Percentiles rank a stretch among this genome's conserved stretches.
Conservation (phyloP, 2,797 vertebrate genomes). For the Amblyopsis hoosieri region DNA sequence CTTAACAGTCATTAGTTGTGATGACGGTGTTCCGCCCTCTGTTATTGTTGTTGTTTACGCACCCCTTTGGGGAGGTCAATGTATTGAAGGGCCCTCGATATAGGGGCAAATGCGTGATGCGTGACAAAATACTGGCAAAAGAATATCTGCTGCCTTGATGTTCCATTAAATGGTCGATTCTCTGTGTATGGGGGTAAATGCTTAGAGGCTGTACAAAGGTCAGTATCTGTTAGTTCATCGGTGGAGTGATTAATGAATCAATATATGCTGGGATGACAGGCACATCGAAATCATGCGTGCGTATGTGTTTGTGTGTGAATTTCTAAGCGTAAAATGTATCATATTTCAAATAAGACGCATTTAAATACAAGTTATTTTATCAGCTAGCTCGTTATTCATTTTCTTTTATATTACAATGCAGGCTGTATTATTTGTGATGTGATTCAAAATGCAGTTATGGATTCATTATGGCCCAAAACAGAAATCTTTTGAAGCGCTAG, state of each 20-base stretch:
- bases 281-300: slow-evolving; percentile 50
- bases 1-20: slow-evolving; percentile 48
- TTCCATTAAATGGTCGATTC: slow-evolving; percentile 99
- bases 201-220: slow-evolving; percentile 87
- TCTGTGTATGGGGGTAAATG: slow-evolving; percentile 76
- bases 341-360: not conserved
- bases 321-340: not conserved
- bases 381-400: slow-evolving; percentile 2
- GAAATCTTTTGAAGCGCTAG: slow-evolving; percentile 34
- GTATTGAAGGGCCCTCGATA: slow-evolving; percentile 83
- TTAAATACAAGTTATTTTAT: not conserved
- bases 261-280: slow-evolving; percentile 82
- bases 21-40: slow-evolving; percentile 45
- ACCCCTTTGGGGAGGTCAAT: slow-evolving; percentile 83
- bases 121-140: slow-evolving; percentile 79
- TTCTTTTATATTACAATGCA: slow-evolving; percentile 32
- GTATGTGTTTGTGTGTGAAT: slow-evolving; percentile 8
- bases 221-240: slow-evolving; percentile 98
- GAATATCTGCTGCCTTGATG: slow-evolving; percentile 91
- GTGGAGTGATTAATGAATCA: slow-evolving; percentile 98
- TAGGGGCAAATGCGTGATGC: slow-evolving; percentile 50
- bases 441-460: slow-evolving; percentile 30
- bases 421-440: slow-evolving; percentile 20
- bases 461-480: slow-evolving; percentile 52
- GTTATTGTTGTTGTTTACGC: slow-evolving; percentile 76